Percentiles rank a stretch among this genome's conserved stretches.
Conservation (phyloP, 2,888 invertebrate genomes). For the Lycia hirtaria region DNA sequence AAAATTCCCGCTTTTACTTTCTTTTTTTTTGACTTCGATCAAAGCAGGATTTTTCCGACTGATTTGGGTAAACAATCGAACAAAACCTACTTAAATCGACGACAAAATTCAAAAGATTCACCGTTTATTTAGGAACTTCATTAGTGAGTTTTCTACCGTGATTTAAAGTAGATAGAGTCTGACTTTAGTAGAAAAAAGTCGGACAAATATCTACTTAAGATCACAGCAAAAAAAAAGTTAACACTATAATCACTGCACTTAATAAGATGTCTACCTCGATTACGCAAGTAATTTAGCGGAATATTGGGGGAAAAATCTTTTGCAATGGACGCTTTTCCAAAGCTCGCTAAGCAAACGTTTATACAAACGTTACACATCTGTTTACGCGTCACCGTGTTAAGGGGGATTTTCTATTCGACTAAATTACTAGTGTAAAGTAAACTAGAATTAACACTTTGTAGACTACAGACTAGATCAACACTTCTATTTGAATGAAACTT, state of each 20-base stretch:
- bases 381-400: too few relatives aligned
- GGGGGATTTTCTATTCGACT: too few relatives aligned
- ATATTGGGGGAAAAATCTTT: too few relatives aligned
- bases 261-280: too few relatives aligned
- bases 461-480: neutral
- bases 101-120: neutral
- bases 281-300: too few relatives aligned
- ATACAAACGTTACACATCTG: too few relatives aligned
- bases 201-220: constrained; percentile 51
- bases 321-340: too few relatives aligned
- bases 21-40: constrained; percentile 28
- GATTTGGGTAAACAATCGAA: constrained; percentile 32
- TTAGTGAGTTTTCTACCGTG: constrained; percentile 15
- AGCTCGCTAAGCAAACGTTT: too few relatives aligned
- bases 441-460: too few relatives aligned
- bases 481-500: neutral
- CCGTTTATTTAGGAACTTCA: neutral
- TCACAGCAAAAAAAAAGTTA: constrained; percentile 28
- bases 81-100: constrained; percentile 46
- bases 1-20: too few relatives aligned
- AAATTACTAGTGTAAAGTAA: too few relatives aligned
- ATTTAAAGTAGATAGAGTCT: constrained; percentile 33
- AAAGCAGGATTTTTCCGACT: constrained; percentile 39
- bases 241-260: neutral
- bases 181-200: constrained; percentile 40